Evolutionary conservation across 2,888 invertebrate species (phyloP), one percentile per base, ranked within the genome.

Genomic region (Standfussiana lucernea): DNA sequence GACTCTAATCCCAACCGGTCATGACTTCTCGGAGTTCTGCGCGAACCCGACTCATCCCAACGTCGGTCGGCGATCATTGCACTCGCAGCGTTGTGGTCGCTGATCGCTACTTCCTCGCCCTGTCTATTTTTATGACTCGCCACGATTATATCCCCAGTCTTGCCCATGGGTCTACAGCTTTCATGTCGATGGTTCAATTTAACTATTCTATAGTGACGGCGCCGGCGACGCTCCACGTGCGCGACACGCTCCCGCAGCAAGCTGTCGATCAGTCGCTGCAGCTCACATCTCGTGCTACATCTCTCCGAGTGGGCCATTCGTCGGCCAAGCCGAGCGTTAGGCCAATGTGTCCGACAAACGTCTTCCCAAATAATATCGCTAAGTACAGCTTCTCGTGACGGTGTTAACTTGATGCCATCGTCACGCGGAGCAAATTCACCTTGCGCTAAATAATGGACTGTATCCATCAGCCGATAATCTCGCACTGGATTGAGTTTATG

Each of bases 341-440:
- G 96, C 96, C 96, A 96, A 82, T 96, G 96, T 7, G 96, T 96
- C 42, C 96, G 93, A 88, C 96, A 96, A 24, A 96, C 96, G 80
- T 96, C 96, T 89, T 96, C 96, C 93, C 95, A 96, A 86, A 96
- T 96, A 32, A 96, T 96, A 72, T 96, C 96, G 85, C 96, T 96
- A 45, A 96, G 91, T 24, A 96, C 96, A 28, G 95, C 96, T 92
- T 96, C 96, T 76, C 96, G 90, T 2, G 96, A 96, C 13, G 96
- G 95, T 61, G 96, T 96, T 47, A 96, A 81, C 87, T 96, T 96
- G 70, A 96, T 96, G 10, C 96, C 96, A 80, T 96, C 96, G 76
- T 96, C 96, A 1, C 96, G 93, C 2, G 96, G 96, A 71, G 96
- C 96, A 75, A 96, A 96, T 89, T 96, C 96, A 2, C 96, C 96